A percentile compares a stretch with the other conserved stretches of the same genome.
These are phyloP conservation scores for Centropus unirufus DNA, from an alignment of 2,113 vertebrate species.

Conservation along the genomic window DNA sequence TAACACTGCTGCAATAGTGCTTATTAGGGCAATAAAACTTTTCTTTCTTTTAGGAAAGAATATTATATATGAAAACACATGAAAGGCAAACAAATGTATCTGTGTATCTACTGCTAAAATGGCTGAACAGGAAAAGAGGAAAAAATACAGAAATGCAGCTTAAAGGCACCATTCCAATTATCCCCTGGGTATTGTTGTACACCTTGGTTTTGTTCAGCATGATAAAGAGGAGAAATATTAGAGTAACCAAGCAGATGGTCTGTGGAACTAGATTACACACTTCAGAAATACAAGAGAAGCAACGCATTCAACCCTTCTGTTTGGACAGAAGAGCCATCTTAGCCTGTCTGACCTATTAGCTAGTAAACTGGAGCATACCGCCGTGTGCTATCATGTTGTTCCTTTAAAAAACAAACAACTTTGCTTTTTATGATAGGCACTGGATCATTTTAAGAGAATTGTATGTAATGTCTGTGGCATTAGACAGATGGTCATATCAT, in stretches of 20 bases:
- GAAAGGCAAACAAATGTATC: background rate
- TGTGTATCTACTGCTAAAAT: background rate
- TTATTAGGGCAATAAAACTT: background rate
- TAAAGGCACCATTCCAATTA: slow-evolving; percentile 23
- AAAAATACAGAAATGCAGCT: background rate
- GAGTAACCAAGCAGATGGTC: slow-evolving; percentile 36
- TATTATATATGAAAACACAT: background rate
- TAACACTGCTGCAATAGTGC: background rate
- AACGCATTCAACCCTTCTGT: slow-evolving; percentile 58
- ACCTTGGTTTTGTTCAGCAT: slow-evolving; percentile 38
- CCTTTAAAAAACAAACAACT: slow-evolving; percentile 45
- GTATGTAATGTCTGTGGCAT: slow-evolving; percentile 26
- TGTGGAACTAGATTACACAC: slow-evolving; percentile 62
- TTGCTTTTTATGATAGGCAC: slow-evolving; percentile 33
- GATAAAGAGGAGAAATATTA: slow-evolving; percentile 41
- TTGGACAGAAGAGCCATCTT: slow-evolving; percentile 59
- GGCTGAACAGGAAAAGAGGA: background rate
- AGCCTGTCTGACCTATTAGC: slow-evolving; percentile 56
- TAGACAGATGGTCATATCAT: background rate
- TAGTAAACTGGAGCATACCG: slow-evolving; percentile 12
- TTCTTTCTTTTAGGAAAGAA: background rate
- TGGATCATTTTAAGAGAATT: slow-evolving; percentile 45
- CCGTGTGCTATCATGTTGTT: slow-evolving; percentile 50
- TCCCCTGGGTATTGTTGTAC: background rate
- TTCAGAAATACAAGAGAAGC: slow-evolving; percentile 58